Evolutionary conservation across 1,140 invertebrate genomes (phyloP), one percentile per base, ranked within the genome.

Genomic region (Cephus cinctus): DNA sequence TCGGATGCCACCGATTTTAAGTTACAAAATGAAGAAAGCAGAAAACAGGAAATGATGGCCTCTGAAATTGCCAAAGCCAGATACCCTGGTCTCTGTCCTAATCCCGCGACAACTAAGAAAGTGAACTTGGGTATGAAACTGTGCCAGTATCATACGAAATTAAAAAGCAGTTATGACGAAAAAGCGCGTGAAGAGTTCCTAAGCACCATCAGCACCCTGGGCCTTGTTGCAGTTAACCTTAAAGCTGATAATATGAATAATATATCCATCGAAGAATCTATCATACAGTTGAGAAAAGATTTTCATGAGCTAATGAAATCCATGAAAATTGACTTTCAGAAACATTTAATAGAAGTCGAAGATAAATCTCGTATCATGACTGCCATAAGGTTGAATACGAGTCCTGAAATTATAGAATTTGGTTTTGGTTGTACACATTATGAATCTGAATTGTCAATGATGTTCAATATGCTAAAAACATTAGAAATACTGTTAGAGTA

Each of bases 71-170:
- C 55, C 4, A 55, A 52, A 43, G 32, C 47, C 4, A 27, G 23
- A n/a, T 75, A 64, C 42, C 15, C 36, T 0, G 32, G 48, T 6
- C 34, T 67, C 9, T 50, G 31, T 9, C 61, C 62, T 50, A 11
- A 52, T 31, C 38, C 35, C 15, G 11, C 19, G 0, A 47, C 23
- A 40, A n/a, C 15, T 6, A 71, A 52, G 54, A 65, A 60, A 32
- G 3, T 45, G 9, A 67, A 67, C 32, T 61, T 73, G 18, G 72
- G 72, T 4, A 31, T 67, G 12, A 72, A 65, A 49, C 1, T 73
- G 16, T 12, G 46, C 0, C 58, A 72, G 0, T 76, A 65, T 61
- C 66, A 72, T 44, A 5, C 18, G 11, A 52, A 53, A 34, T 46
- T 70, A 1, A 62, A 54, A 39, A 44, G 48, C 19, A 35, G 15